Evolutionary conservation across 2,113 vertebrate genomes (phyloP), one percentile per base, ranked within the genome.

Genomic region (Leucosticte australis): DNA sequence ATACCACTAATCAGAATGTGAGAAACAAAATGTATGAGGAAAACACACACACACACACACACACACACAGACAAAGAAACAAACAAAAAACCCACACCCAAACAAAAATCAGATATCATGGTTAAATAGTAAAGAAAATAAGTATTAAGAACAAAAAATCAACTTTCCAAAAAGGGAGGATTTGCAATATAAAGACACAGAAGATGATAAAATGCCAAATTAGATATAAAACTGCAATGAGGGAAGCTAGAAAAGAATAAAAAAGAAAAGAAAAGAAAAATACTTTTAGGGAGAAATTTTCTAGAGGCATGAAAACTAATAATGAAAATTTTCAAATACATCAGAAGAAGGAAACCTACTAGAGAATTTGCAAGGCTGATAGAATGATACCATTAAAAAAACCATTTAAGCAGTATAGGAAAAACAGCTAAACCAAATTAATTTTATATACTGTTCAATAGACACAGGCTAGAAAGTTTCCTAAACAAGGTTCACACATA

Each of bases 21-120:
- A 70, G 23, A 79, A 91, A 55, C 15, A 78, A 74, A 74, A 56
- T 47, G 3, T 13, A 8, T 41, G 13, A 82, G 41, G 11, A 63
- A 17, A 2, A 55, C 2, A 35, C 6, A 33, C 1, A 13, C 14
- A 19, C 2, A n/a, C 13, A n/a, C 22, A 55, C 6, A 33, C 11
- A 31, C 7, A 30, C 4, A 41, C 23, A 33, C 22, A 46, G 6
- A 28, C 12, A 39, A 37, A 37, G 15, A 60, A 60, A 37, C 3
- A 41, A 24, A 44, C 10, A 21, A 14, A 28, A 37, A 35, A 17
- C 18, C 4, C 8, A 12, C 17, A 57, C 24, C 6, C 10, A 59
- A 26, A 24, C 12, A 9, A 41, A 33, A 47, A 13, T 1, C 4
- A 37, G 11, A 30, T 60, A 6, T 44, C 8, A 35, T 11, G 2